Evolutionary conservation across 2,888 invertebrate genomes (phyloP), one percentile per base, ranked within the genome.

Genomic region (Dyspetes luteomarginatus): DNA sequence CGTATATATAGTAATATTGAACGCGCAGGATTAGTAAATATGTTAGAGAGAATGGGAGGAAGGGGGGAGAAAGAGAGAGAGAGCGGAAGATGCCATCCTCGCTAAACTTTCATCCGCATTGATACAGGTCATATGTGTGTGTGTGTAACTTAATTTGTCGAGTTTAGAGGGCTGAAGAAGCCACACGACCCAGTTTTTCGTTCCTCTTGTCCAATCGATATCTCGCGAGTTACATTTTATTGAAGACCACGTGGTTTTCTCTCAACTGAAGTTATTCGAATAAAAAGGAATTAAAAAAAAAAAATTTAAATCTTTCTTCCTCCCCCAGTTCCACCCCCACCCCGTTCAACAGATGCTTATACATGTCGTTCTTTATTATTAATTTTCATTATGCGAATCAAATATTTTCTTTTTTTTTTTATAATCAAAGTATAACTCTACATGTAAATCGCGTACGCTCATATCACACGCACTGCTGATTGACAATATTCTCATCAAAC

Each of bases 121-220:
- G n/a, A n/a, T n/a, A n/a, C n/a, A n/a, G n/a, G n/a, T n/a, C n/a
- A n/a, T n/a, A n/a, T n/a, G n/a, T n/a, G 36, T 3, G 36, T 12
- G 36, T 12, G 12, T 12, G n/a, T 12, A 36, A 36, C 36, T 36
- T 36, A 12, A 4, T 3, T 36, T 12, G 12, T 12, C 36, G 7
- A 12, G 7, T 12, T 48, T 17, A 43, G 58, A n/a, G 55, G 19
- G 17, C 9, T 24, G 41, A 28, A 48, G 43, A 50, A 64, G 41
- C 50, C 19, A 26, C 7, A 12, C 78, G 81, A 81, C 81, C 81
- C 81, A 81, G 78, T 81, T 81, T 81, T 74, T 71, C 36, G 7
- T 36, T 12, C 36, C 36, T 36, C n/a, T 12, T 36, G 36, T 36
- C 36, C 36, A 78, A 81, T 81, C 81, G 69, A 81, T 81, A 78